These are phyloP conservation scores for Brotula barbata DNA, from an alignment of 2,797 vertebrate species.

Conservation along the genomic window DNA sequence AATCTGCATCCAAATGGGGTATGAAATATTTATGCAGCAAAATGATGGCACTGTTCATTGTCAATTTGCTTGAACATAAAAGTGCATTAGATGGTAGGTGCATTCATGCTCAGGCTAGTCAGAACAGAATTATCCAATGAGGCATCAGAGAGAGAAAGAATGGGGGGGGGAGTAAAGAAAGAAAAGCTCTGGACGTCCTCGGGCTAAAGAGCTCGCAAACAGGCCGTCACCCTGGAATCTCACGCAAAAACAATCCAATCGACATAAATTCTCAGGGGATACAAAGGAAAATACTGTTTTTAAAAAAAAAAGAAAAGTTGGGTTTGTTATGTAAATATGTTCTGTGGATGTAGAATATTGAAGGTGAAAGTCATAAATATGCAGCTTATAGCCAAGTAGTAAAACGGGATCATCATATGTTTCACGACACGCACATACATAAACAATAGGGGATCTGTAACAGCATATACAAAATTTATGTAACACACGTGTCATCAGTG, in stretches of 20 bases:
- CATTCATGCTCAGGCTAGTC: conserved; percentile 79
- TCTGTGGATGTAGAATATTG: not conserved
- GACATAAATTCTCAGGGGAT: conserved; percentile 29
- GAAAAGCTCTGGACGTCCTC: conserved; percentile 43
- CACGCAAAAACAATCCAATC: conserved; percentile 37
- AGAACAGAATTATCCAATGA: conserved; percentile 72
- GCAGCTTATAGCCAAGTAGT: conserved; percentile 1
- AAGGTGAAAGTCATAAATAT: conserved; percentile 12
- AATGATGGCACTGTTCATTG: conserved; percentile 77
- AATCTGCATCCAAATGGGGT: conserved; percentile 81
- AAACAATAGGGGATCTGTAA: conserved; percentile 25
- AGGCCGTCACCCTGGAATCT: conserved; percentile 46
- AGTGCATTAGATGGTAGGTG: conserved; percentile 73
- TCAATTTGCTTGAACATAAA: conserved; percentile 80
- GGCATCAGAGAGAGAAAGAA: conserved; percentile 27
- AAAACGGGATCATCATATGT: conserved; percentile 19
- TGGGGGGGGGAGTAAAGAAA: conserved; percentile 33
- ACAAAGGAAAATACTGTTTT: conserved; percentile 37
- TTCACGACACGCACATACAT: conserved; percentile 28
- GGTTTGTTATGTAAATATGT: conserved; percentile 12
- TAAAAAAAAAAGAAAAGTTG: conserved; percentile 19
- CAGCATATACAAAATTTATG: conserved; percentile 6
- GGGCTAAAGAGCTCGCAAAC: conserved; percentile 37
- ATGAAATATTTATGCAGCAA: conserved; percentile 80
- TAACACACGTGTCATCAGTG: conserved; percentile 24